These are phyloP conservation scores for Chloroceryle amazona DNA, from an alignment of 2,797 vertebrate species.

Conservation along the genomic window DNA sequence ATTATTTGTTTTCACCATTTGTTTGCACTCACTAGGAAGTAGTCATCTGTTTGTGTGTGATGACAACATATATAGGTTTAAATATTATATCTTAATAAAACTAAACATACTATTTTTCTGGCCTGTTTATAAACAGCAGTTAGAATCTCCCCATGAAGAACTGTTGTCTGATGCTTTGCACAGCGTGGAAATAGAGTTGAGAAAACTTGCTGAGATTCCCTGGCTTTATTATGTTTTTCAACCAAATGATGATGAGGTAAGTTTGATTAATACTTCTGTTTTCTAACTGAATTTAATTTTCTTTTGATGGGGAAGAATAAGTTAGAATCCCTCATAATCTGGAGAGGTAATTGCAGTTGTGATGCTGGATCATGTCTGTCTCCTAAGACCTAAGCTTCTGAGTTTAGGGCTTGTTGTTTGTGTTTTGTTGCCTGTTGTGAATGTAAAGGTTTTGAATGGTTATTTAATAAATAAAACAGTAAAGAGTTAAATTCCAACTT, in stretches of 20 bases:
- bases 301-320: not conserved
- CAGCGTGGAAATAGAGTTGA: constrained; percentile 90
- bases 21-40: not conserved
- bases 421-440: not conserved
- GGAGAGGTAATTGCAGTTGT: not conserved
- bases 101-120: constrained; percentile 1
- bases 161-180: constrained; percentile 91
- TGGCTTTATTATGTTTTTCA: constrained; percentile 97
- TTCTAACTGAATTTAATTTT: not conserved
- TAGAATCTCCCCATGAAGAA: constrained; percentile 95
- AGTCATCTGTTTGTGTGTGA: not conserved
- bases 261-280: not conserved
- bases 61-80: not conserved
- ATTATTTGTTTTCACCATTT: not conserved
- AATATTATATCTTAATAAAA: not conserved
- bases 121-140: constrained; percentile 83
- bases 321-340: not conserved
- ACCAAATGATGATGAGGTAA: constrained; percentile 95
- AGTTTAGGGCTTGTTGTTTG: not conserved
- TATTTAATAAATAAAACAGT: not conserved
- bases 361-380: not conserved
- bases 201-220: constrained; percentile 91
- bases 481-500: not conserved
- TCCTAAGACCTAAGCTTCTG: not conserved
- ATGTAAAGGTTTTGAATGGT: not conserved